Evolutionary conservation across 2,888 invertebrate genomes (phyloP).

Genomic region (Caenorhabditis macrosperma): DNA sequence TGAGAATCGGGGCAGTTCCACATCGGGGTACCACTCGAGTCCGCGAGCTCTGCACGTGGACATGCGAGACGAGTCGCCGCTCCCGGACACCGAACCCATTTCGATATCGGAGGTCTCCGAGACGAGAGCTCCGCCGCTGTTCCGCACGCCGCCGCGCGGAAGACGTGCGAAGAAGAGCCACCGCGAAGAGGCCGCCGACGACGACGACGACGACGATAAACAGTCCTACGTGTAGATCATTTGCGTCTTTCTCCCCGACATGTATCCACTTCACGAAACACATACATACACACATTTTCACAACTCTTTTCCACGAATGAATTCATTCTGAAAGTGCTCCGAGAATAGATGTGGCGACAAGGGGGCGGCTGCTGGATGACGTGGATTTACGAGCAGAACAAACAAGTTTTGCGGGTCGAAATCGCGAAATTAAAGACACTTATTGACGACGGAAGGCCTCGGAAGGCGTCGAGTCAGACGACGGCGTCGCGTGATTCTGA

Average conservation of each 20-base stretch:
- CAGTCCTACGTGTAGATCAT: conserved; percentile 59
- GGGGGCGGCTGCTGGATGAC: conserved; percentile 16
- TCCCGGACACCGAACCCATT: conserved; percentile 47
- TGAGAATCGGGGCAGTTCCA: conserved; percentile 25
- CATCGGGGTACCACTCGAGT: conserved; percentile 44
- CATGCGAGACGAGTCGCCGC: conserved; percentile 40
- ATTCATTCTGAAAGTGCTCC: not conserved
- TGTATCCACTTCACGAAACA: conserved; percentile 5
- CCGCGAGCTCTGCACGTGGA: conserved; percentile 9
- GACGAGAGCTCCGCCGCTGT: conserved; percentile 44
- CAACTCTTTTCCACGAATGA: conserved; percentile 3
- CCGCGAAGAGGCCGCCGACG: not conserved
- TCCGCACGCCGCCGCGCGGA: conserved; percentile 27
- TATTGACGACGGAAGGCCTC: conserved; percentile 5
- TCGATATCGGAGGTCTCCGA: conserved; percentile 60
- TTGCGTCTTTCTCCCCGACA: conserved; percentile 20
- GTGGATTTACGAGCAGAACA: conserved; percentile 21
- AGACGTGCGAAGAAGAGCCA: conserved; percentile 1
- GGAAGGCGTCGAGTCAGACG: not conserved
- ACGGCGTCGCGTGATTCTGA: conserved; percentile 31
- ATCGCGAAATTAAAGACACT: conserved; percentile 42
- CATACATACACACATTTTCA: not conserved
- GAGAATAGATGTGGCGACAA: not conserved
- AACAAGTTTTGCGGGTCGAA: conserved; percentile 5
- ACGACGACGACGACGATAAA: conserved; percentile 39